phyloP scores from a whole-genome alignment of 2,888 invertebrate species.

The Brachyptera risi region DNA sequence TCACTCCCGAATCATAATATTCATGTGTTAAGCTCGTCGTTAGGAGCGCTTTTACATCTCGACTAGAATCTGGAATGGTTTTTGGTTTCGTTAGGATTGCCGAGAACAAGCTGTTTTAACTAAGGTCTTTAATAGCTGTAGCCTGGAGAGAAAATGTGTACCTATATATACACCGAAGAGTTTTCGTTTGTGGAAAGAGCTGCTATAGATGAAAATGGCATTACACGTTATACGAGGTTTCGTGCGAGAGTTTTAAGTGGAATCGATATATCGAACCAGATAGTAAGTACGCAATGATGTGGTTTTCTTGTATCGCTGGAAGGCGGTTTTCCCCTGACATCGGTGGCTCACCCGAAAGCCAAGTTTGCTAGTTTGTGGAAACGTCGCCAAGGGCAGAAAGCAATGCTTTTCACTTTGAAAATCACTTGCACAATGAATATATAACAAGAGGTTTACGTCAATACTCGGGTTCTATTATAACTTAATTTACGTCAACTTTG shows the following conservation, averaged over 20 bases:
- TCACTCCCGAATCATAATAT: slow-evolving; percentile 7
- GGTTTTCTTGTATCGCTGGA: neutral
- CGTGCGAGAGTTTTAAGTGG: neutral
- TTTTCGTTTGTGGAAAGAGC: neutral
- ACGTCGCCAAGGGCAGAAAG: too few species aligned
- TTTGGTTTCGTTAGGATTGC: neutral
- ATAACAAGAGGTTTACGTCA: too few species aligned
- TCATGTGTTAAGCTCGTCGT: neutral
- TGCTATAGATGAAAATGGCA: neutral
- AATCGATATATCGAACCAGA: slow-evolving; percentile 8
- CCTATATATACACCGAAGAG: neutral
- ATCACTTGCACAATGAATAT: too few species aligned
- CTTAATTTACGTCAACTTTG: too few species aligned
- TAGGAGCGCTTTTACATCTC: neutral
- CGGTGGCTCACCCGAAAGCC: slow-evolving; percentile 1
- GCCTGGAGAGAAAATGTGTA: neutral
- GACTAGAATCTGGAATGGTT: neutral
- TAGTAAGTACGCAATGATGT: slow-evolving; percentile 10
- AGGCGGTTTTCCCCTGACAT: too few species aligned
- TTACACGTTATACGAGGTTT: neutral
- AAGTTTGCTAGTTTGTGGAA: too few species aligned
- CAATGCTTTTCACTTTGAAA: too few species aligned
- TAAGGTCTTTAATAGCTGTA: slow-evolving; percentile 2
- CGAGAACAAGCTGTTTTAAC: slow-evolving; percentile 3
- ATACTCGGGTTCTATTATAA: too few species aligned